Conservation (phyloP, 92 coral and sea anemone genomes). For the Paramuricea clavata region DNA sequence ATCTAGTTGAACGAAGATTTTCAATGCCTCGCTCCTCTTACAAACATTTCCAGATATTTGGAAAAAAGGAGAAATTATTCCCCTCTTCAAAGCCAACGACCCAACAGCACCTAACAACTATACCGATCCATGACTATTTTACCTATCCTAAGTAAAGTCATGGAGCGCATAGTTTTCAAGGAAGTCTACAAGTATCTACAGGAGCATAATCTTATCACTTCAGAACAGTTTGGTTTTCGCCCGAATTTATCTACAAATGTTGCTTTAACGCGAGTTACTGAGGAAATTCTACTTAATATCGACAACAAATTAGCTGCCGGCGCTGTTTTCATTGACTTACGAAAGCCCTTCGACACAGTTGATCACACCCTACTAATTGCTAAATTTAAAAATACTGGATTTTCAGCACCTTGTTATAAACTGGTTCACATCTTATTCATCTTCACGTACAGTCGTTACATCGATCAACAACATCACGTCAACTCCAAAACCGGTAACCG, state of each 20-base stretch:
- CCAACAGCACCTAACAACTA: no score
- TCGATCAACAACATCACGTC: slow-evolving; percentile 1
- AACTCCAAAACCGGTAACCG: not conserved
- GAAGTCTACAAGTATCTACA: slow-evolving; percentile 14
- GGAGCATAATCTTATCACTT: not conserved
- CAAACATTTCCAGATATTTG: not conserved
- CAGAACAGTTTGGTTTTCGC: slow-evolving; percentile 27
- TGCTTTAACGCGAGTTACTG: slow-evolving; percentile 14
- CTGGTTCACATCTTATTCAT: slow-evolving; percentile 37
- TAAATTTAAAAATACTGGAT: not conserved
- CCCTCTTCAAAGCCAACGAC: not conserved
- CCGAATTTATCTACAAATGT: slow-evolving; percentile 7
- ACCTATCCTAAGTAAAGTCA: no score
- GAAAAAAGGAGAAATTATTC: not conserved
- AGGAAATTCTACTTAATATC: slow-evolving; percentile 8
- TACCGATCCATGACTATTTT: no score
- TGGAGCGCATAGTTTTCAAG: no score
- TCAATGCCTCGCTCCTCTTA: not conserved
- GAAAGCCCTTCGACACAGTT: slow-evolving; percentile 27
- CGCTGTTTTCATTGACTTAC: slow-evolving; percentile 13
- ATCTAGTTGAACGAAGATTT: not conserved
- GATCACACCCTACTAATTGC: slow-evolving; percentile 18
- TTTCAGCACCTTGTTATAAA: slow-evolving; percentile 1
- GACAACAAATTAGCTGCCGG: slow-evolving; percentile 4
- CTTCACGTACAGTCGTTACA: slow-evolving; percentile 13